Base-by-base conservation (phyloP, 2,113 vertebrate species). In the Cynopterus brachyotis region DNA sequence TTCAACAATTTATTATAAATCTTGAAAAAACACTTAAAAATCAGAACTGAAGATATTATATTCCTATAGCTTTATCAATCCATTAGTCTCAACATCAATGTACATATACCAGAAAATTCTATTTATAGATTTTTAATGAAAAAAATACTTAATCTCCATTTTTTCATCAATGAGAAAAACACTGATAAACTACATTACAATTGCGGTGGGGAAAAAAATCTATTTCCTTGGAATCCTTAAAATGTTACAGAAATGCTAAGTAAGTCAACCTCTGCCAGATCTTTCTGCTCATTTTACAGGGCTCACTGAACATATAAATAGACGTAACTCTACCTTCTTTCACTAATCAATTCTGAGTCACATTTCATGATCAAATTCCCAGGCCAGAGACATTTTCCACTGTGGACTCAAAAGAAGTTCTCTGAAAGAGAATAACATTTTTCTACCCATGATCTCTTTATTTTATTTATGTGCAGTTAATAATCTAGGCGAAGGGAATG, bases 1-100 rank as follows among this genome's bases (percentile, higher is more conserved):
- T 45, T 93, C 75, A 73, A 47, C 24, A 87, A 47, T 42, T 88
- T 37, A 96, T 40, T 81, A 60, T n/a, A 82, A 96, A 94, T 8
- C 30, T 1, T 90, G 35, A 92, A 76, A 95, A 60, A 72, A 92
- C 45, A 92, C 19, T 82, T 67, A 92, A 28, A 53, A 95, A 47
- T 42, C 75, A 83, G 28, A 88, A 47, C 6, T 66, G 35, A 70
- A 28, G 4, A 62, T 60, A 70, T 84, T 89, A 72, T 69, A 80
- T 35, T 84, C 26, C 10, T 86, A 42, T 4, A 76, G 42, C 1
- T 84, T 86, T 59, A 67, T 30, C 62, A 40, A 73, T n/a, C 57
- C 83, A 67, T 22, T 42, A 83, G 24, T 72, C 75, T 83, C 40
- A 91, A n/a, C 5, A 84, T 37, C n/a, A 88, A 83, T 53, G 11